Percentiles rank a stretch among this genome's conserved stretches.
Conservation (phyloP, 1,140 invertebrate genomes). For the Hetaerina americana region DNA sequence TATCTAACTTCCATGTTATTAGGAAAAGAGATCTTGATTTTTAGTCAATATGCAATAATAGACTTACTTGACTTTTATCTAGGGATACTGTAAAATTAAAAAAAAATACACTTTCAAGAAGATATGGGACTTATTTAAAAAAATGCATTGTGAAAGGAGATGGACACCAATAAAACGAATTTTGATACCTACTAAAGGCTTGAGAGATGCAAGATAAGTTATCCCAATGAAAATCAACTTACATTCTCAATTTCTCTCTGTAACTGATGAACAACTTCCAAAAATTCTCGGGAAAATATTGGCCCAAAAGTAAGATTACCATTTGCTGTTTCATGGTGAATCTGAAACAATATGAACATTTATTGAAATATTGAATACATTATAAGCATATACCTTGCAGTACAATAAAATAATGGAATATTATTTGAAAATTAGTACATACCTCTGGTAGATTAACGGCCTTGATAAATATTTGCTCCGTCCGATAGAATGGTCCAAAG, state of each 20-base stretch:
- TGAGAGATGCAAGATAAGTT: conserved; percentile 4
- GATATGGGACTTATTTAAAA: no score
- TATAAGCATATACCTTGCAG: no score
- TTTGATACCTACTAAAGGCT: no score
- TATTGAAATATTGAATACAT: no score
- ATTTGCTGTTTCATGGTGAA: conserved; percentile 20
- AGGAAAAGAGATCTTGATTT: no score
- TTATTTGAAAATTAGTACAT: conserved; percentile 18
- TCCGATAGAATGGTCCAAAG: conserved; percentile 85
- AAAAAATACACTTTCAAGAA: no score
- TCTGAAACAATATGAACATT: conserved; percentile 10
- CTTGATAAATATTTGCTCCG: conserved; percentile 71
- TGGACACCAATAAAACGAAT: no score
- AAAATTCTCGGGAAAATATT: conserved; percentile 52
- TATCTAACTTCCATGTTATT: background rate
- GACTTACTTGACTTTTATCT: no score
- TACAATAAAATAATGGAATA: background rate
- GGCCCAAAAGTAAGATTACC: conserved; percentile 38
- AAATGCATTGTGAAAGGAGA: no score
- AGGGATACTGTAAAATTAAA: no score
- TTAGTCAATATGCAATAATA: no score
- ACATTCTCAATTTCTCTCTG: conserved; percentile 43
- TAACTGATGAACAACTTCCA: conserved; percentile 48
- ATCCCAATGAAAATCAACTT: conserved; percentile 11
- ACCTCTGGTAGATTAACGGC: conserved; percentile 28